Conservation (phyloP, 2,797 vertebrate genomes). For the Eospalax fontanierii region DNA sequence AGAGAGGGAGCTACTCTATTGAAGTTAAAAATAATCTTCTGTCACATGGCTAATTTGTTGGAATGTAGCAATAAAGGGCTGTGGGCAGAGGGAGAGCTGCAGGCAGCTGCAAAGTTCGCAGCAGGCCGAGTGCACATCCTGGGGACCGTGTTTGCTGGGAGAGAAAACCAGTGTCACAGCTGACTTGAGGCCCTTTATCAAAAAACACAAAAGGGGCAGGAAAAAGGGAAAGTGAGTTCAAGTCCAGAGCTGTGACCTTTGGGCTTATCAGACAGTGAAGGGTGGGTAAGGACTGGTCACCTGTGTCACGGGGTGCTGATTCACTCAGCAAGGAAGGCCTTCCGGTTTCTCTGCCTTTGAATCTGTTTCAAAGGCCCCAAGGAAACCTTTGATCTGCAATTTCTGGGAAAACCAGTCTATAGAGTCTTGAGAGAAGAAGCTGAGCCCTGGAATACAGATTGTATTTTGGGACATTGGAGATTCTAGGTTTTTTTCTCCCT, state of each 20-base stretch:
- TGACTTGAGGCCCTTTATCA: constrained; percentile 55
- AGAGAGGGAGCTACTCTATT: constrained; percentile 77
- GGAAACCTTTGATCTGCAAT: constrained; percentile 80
- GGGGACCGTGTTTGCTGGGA: constrained; percentile 69
- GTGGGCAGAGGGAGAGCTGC: constrained; percentile 77
- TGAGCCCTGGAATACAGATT: constrained; percentile 48
- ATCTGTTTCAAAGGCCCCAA: constrained; percentile 81
- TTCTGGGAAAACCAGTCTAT: constrained; percentile 73
- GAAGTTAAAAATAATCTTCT: constrained; percentile 75
- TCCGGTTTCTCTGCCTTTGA: constrained; percentile 73
- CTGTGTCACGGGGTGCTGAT: constrained; percentile 72
- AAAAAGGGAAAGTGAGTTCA: constrained; percentile 67
- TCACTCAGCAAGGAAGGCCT: constrained; percentile 69
- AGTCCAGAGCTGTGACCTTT: constrained; percentile 72
- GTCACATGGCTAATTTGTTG: constrained; percentile 78
- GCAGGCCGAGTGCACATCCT: constrained; percentile 26
- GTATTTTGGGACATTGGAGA: background rate
- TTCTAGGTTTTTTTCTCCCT: background rate
- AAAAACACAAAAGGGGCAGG: background rate
- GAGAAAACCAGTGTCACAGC: background rate
- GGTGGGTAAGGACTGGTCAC: constrained; percentile 78
- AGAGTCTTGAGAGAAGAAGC: constrained; percentile 38
- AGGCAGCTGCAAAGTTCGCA: constrained; percentile 81
- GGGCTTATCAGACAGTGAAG: constrained; percentile 75
- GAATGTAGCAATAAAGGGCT: constrained; percentile 67